phyloP scores from a whole-genome alignment of 2,888 invertebrate species.

The Drosophila incognita region DNA sequence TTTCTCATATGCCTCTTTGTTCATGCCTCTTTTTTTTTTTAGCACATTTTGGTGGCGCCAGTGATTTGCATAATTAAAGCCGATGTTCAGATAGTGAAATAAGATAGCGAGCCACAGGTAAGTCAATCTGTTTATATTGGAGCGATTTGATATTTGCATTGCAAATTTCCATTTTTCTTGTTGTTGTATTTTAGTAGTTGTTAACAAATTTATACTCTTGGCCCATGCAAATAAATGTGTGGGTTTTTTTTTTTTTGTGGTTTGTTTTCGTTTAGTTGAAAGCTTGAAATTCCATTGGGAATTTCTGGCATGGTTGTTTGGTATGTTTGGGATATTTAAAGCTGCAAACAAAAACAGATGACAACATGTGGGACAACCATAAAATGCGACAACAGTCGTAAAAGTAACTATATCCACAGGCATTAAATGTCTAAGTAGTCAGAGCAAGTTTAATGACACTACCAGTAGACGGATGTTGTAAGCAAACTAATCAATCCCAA shows the following conservation, averaged over 20 bases:
- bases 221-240: constrained; percentile 50
- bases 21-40: constrained; percentile 22
- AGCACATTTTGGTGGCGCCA: constrained; percentile 65
- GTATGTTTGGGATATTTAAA: constrained; percentile 14
- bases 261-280: constrained; percentile 14
- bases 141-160: constrained; percentile 60
- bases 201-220: constrained; percentile 63
- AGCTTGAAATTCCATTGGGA: constrained; percentile 56
- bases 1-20: constrained; percentile 41
- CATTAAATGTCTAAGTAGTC: constrained; percentile 38
- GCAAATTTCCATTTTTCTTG: constrained; percentile 44
- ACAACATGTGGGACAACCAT: constrained; percentile 44
- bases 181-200: constrained; percentile 40
- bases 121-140: constrained; percentile 61
- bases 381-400: constrained; percentile 36
- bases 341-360: constrained; percentile 33
- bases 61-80: constrained; percentile 74
- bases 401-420: constrained; percentile 31
- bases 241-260: constrained; percentile 16
- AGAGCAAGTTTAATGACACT: constrained; percentile 24
- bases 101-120: constrained; percentile 61
- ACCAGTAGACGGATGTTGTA: constrained; percentile 7
- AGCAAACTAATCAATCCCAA: constrained; percentile 37
- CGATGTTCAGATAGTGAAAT: constrained; percentile 53
- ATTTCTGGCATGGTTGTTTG: constrained; percentile 58